Evolutionary conservation across 1,140 invertebrate species (phyloP), one percentile per base, ranked within the genome.

Genomic region (Metopolophium dirhodum): DNA sequence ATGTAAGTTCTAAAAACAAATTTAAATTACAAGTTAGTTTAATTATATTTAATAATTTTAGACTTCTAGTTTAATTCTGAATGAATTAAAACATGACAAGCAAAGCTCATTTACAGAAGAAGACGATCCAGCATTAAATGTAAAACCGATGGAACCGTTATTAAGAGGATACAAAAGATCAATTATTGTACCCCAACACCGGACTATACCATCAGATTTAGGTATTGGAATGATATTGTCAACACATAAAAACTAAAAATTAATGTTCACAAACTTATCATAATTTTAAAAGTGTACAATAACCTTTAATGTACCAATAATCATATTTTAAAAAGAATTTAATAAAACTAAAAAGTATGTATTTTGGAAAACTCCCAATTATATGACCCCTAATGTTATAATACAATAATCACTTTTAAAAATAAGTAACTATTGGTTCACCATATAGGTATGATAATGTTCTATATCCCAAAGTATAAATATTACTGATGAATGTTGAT

Each of bases 131-230:
- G 96, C 97, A 94, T 97, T 98, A 95, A 97, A 97, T 94, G 97
- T 98, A n/a, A 97, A 98, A 95, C 98, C 98, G 0, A 99, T 99
- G 98, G 97, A 98, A 94, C 98, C 98, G 0, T 95, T 99, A 82
- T 95, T 98, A 30, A 95, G 97, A 93, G 98, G 97, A 41, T 98
- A 98, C 94, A 94, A 94, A 82, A 87, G 94, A 83, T 94, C 93
- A 41, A 93, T 94, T 41, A 94, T 94, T 68, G 94, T 94, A 51
- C 88, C 94, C 6, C 94, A 94, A 83, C 88, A 91, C 14, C 47
- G 94, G 7, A 94, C 94, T 35, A 94, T 94, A 89, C 94, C 94
- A 30, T 93, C 91, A 54, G 91, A 93, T 45, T 86, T 93, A 54
- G 91, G 91, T 93, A 93, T 83, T 77, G 30, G 37, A 41, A 61